These are phyloP conservation scores for Cephus sareptanus DNA, from an alignment of 2,888 invertebrate genomes.

Conservation along the genomic window DNA sequence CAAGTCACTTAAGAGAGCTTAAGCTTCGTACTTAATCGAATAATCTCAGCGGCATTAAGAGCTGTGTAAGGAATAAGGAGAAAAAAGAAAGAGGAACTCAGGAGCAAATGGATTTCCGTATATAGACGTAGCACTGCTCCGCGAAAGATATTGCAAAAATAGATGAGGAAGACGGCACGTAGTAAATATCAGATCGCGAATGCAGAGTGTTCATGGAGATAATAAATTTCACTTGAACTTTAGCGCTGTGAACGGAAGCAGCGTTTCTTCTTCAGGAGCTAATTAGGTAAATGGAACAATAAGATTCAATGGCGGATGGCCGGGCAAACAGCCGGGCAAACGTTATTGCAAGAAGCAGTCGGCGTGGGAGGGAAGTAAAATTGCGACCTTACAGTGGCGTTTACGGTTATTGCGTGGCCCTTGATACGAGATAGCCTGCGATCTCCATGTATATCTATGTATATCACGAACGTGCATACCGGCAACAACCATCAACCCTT, in stretches of 20 bases:
- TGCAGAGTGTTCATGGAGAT: background rate
- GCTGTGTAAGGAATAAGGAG: background rate
- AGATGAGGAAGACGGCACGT: background rate
- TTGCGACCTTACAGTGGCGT: slow-evolving; percentile 28
- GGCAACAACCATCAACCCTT: background rate
- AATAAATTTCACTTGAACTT: background rate
- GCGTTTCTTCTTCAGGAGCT: slow-evolving; percentile 15
- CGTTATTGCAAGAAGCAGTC: background rate
- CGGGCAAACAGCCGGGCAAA: background rate
- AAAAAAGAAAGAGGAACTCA: background rate
- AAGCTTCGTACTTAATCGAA: background rate
- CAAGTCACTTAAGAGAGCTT: background rate
- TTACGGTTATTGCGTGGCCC: slow-evolving; percentile 34
- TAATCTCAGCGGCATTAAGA: background rate
- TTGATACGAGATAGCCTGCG: slow-evolving; percentile 8
- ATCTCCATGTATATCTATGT: background rate
- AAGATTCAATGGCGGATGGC: slow-evolving; percentile 17
- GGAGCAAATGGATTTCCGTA: background rate
- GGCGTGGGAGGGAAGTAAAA: slow-evolving; percentile 16
- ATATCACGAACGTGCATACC: background rate
- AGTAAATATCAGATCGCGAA: background rate
- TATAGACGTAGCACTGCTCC: background rate
- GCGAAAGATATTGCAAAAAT: background rate
- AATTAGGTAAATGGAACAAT: slow-evolving; percentile 40
- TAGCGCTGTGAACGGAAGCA: slow-evolving; percentile 1